Conservation (phyloP, 2,113 vertebrate species). For the Patagioenas fasciata region DNA sequence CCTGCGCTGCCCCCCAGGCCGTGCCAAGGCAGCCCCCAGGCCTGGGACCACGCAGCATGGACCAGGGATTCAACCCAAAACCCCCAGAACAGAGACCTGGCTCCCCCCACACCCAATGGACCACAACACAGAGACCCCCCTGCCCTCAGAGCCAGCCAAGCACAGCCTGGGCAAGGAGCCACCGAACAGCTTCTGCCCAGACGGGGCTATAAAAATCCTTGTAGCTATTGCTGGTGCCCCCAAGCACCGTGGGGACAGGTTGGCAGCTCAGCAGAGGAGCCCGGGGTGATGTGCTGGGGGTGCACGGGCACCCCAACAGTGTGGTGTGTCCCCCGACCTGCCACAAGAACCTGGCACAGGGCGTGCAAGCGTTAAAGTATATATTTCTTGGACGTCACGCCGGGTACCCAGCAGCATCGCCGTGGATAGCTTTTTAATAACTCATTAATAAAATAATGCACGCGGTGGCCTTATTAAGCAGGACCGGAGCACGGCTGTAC, state of each 20-base stretch:
- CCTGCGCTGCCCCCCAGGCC: accelerated
- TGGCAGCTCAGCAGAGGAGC: not conserved
- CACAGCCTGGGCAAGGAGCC: not conserved
- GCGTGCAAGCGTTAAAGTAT: accelerated
- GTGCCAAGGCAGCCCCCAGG: accelerated
- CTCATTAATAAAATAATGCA: slow-evolving; percentile 59
- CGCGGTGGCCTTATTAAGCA: not conserved
- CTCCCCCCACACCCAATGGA: accelerated
- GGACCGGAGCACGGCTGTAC: not conserved
- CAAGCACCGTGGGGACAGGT: accelerated
- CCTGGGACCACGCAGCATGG: accelerated
- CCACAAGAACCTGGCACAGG: accelerated
- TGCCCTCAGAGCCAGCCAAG: not conserved
- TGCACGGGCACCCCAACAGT: not conserved
- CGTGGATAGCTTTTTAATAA: slow-evolving; percentile 40
- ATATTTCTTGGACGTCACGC: not conserved
- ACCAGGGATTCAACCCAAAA: not conserved
- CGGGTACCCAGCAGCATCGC: not conserved
- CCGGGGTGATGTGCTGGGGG: accelerated
- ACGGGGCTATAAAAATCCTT: not conserved
- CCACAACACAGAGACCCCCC: not conserved
- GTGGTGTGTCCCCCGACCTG: accelerated
- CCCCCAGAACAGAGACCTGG: not conserved
- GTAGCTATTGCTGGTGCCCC: not conserved
- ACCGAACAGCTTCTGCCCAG: not conserved